Percentiles rank a stretch among this genome's conserved stretches.
Conservation (phyloP, 53 echinoderm and acorn worm genomes). For the Apostichopus leukothele region DNA sequence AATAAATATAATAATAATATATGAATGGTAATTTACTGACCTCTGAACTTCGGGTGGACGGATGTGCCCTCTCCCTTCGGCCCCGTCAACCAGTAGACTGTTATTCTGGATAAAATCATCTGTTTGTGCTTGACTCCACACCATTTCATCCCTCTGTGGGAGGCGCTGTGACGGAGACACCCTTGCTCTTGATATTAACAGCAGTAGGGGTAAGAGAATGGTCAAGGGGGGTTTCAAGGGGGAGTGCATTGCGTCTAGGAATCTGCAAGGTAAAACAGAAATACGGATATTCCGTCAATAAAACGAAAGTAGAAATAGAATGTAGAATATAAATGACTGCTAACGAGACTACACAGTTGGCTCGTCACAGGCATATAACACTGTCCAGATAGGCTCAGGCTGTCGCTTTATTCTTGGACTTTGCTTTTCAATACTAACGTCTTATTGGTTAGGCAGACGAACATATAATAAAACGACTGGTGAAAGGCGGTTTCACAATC, state of each 20-base stretch:
- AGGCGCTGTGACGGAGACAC: conserved; percentile 75
- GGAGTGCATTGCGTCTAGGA: conserved; percentile 56
- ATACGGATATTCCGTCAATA: too few species aligned
- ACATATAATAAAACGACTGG: too few species aligned
- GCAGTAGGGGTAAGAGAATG: conserved; percentile 62
- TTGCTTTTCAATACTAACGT: too few species aligned
- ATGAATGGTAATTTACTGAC: conserved; percentile 53
- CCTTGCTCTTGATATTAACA: conserved; percentile 73
- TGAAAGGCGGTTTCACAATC: too few species aligned
- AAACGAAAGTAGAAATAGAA: too few species aligned
- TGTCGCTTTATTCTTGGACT: too few species aligned
- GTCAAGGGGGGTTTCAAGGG: conserved; percentile 67
- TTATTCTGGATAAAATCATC: conserved; percentile 79
- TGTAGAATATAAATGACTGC: too few species aligned
- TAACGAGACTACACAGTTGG: too few species aligned
- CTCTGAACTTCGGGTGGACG: conserved; percentile 57
- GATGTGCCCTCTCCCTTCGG: conserved; percentile 77
- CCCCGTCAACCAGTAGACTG: conserved; percentile 84
- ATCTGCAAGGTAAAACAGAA: conserved; percentile 17
- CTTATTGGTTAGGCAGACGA: too few species aligned
- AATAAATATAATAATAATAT: too few species aligned
- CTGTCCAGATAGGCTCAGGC: too few species aligned
- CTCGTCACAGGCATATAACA: too few species aligned
- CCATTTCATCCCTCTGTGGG: conserved; percentile 72
- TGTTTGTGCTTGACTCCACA: conserved; percentile 56